Percentiles rank a stretch among this genome's conserved stretches.
Conservation (phyloP, 2,797 vertebrate species). For the Gambusia yucatana region DNA sequence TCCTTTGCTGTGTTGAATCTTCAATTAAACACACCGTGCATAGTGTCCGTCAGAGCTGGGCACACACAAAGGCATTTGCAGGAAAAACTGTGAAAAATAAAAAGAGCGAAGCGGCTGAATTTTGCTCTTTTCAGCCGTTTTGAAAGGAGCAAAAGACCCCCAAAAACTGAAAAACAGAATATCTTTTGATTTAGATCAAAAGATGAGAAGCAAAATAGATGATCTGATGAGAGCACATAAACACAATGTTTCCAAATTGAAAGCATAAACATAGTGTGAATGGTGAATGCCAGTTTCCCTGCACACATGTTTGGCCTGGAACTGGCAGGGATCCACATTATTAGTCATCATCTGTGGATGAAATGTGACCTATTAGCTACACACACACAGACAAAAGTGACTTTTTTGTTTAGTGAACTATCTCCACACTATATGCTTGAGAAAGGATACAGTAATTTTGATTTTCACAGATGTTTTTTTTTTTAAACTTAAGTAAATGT, state of each 20-base stretch:
- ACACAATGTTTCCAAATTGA: background rate
- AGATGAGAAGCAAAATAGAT: constrained; percentile 22
- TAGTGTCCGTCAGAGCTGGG: constrained; percentile 57
- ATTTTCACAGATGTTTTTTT: background rate
- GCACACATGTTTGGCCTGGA: background rate
- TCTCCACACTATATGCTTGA: background rate
- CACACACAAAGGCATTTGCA: constrained; percentile 19
- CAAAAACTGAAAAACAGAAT: constrained; percentile 9
- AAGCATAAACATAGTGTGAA: constrained; percentile 2
- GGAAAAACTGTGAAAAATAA: background rate
- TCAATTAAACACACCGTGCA: constrained; percentile 55
- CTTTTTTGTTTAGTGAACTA: constrained; percentile 3
- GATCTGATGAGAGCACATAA: background rate
- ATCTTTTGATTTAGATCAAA: constrained; percentile 3
- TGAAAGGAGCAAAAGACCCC: background rate
- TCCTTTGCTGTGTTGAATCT: constrained; percentile 55
- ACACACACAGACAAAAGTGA: constrained; percentile 4
- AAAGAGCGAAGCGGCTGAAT: constrained; percentile 4
- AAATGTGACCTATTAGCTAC: constrained; percentile 2
- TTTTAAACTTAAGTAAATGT: background rate
- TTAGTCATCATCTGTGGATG: background rate
- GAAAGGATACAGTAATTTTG: background rate
- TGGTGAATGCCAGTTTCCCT: background rate
- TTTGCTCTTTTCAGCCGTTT: no score
- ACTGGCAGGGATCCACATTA: background rate